Percentiles rank a stretch among this genome's conserved stretches.
Evolutionary conservation across 1,140 invertebrate species (phyloP).

Genomic region (Steinernema khuongi): DNA sequence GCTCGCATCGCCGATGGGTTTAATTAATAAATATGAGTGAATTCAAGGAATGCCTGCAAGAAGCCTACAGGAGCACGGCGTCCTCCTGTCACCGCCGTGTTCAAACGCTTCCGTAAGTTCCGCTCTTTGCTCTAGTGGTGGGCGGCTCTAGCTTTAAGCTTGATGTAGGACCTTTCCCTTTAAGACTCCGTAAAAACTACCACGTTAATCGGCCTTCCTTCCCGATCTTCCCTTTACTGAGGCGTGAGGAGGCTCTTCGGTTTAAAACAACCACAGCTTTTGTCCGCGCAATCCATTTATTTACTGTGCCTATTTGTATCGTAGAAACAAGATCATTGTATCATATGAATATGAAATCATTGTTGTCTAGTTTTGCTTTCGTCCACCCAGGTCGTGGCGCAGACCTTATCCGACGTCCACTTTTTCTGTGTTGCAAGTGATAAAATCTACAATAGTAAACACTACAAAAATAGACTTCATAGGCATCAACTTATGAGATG

Average conservation of each 20-base stretch:
- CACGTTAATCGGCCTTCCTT: slow-evolving; percentile 5
- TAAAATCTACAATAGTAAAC: too few species aligned
- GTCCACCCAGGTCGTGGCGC: too few species aligned
- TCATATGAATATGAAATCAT: too few species aligned
- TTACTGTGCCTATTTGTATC: too few species aligned
- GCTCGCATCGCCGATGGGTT: background rate
- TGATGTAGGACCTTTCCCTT: background rate
- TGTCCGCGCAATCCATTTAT: too few species aligned
- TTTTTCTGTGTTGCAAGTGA: too few species aligned
- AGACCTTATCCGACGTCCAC: too few species aligned
- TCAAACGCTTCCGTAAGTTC: background rate
- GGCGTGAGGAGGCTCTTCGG: background rate
- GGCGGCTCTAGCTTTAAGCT: background rate
- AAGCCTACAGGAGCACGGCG: background rate
- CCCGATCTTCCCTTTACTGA: background rate
- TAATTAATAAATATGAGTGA: background rate
- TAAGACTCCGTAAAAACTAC: background rate
- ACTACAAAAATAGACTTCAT: too few species aligned
- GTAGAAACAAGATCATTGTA: too few species aligned
- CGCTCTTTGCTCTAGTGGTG: background rate
- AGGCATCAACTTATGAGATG: too few species aligned
- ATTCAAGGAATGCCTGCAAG: background rate
- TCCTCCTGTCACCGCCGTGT: background rate
- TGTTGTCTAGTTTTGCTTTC: too few species aligned
- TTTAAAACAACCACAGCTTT: background rate